phyloP scores from a whole-genome alignment of 2,888 invertebrate genomes.

The Petrophora chlorosata region DNA sequence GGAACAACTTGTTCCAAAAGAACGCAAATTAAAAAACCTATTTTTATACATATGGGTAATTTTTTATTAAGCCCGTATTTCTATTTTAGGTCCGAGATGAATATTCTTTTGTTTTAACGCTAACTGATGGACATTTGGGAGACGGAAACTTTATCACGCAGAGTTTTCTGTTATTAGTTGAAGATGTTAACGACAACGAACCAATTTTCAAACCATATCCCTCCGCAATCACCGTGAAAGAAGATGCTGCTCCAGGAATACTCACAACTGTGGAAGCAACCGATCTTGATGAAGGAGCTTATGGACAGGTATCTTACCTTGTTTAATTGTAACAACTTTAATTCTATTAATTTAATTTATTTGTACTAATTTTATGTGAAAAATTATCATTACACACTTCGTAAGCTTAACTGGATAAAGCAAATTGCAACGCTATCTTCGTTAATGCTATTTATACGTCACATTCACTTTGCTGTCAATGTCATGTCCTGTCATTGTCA shows the following conservation, averaged over 20 bases:
- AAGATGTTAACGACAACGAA: constrained; percentile 96
- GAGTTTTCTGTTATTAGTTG: constrained; percentile 93
- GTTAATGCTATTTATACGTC: too few species aligned
- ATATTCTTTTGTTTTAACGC: constrained; percentile 93
- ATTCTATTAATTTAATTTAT: too few species aligned
- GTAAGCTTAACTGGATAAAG: too few species aligned
- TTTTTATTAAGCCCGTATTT: too few species aligned
- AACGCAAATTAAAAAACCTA: too few species aligned
- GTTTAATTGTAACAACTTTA: background rate
- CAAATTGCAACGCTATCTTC: too few species aligned
- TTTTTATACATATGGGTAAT: too few species aligned
- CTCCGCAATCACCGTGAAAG: constrained; percentile 90
- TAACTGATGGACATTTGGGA: constrained; percentile 94
- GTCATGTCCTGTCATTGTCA: too few species aligned
- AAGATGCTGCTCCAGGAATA: constrained; percentile 90
- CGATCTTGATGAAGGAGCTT: constrained; percentile 95
- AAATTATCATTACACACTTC: too few species aligned
- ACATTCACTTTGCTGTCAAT: too few species aligned
- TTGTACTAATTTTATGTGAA: background rate
- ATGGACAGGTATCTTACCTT: constrained; percentile 88
- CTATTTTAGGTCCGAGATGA: constrained; percentile 90
- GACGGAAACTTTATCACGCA: constrained; percentile 95
- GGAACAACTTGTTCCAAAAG: too few species aligned
- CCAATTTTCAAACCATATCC: constrained; percentile 94
- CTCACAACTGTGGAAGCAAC: constrained; percentile 93